Evolutionary conservation across 1,140 invertebrate genomes (phyloP).

Genomic region (Triops longicaudatus): DNA sequence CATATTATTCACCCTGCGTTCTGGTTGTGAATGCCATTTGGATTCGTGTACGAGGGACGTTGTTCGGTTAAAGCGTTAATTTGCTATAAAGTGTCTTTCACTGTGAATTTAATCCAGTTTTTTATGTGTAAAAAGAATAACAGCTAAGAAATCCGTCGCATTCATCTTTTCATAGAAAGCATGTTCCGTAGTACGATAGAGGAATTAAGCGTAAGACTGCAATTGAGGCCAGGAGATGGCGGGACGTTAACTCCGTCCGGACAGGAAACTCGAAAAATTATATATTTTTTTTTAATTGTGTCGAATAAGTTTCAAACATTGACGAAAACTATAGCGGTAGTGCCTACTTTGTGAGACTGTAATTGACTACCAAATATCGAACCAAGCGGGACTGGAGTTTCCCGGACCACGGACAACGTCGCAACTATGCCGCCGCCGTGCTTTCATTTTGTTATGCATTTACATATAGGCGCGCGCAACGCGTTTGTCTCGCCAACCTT

Average conservation of each 20-base stretch:
- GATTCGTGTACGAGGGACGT: background rate
- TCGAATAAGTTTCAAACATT: background rate
- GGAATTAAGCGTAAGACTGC: background rate
- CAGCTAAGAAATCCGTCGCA: no score
- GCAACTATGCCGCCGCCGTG: background rate
- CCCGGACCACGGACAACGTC: background rate
- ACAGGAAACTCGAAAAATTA: background rate
- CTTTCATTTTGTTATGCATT: background rate
- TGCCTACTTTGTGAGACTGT: background rate
- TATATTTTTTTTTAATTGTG: background rate
- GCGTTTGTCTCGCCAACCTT: background rate
- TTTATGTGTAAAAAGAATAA: no score
- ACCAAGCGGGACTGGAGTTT: background rate
- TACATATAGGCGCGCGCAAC: slow-evolving; percentile 10
- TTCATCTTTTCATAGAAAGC: no score
- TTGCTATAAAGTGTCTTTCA: no score
- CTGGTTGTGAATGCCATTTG: no score
- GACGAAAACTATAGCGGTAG: background rate
- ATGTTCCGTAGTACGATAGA: background rate
- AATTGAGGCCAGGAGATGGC: background rate
- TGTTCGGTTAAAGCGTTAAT: background rate
- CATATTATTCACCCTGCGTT: no score
- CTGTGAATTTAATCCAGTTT: no score
- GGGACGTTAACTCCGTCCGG: background rate
- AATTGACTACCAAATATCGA: background rate